Conservation (phyloP, 2,797 vertebrate genomes). For the Danionella dracula region DNA sequence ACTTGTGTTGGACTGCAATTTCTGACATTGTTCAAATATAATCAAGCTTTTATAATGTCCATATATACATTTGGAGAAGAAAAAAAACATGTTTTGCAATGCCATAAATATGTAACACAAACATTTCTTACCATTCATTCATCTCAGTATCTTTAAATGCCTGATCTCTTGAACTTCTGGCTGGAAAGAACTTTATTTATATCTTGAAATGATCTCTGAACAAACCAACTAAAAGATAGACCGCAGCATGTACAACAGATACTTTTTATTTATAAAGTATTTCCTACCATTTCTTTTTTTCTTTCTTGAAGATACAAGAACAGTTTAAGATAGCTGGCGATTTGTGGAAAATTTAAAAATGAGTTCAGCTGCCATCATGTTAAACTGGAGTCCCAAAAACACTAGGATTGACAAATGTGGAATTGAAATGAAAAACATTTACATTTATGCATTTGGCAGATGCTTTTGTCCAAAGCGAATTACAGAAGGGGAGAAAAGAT, state of each 20-base stretch:
- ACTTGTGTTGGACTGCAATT: too few species aligned
- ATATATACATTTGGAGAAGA: too few species aligned
- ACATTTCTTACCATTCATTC: too few species aligned
- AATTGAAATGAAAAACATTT: too few species aligned
- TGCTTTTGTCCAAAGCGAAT: too few species aligned
- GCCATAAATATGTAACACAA: neutral
- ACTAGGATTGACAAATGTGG: neutral
- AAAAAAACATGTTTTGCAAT: too few species aligned
- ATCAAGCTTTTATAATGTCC: too few species aligned
- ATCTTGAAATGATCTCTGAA: slow-evolving; percentile 26
- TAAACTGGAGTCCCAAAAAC: neutral
- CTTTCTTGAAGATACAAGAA: neutral
- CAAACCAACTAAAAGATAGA: slow-evolving; percentile 17
- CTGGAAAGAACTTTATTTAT: slow-evolving; percentile 33
- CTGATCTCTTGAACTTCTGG: slow-evolving; percentile 27
- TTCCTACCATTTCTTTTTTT: neutral
- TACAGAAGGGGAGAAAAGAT: too few species aligned
- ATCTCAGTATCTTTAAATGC: slow-evolving; percentile 39
- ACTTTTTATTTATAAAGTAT: slow-evolving; percentile 22
- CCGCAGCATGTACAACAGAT: slow-evolving; percentile 24
- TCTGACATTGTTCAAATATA: too few species aligned
- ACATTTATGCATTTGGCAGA: too few species aligned
- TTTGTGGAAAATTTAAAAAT: neutral
- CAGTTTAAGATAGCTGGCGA: neutral
- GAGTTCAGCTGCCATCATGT: neutral